Base-by-base conservation (phyloP, 53 echinoderm and acorn worm species). In the Mesocentrotus franciscanus region DNA sequence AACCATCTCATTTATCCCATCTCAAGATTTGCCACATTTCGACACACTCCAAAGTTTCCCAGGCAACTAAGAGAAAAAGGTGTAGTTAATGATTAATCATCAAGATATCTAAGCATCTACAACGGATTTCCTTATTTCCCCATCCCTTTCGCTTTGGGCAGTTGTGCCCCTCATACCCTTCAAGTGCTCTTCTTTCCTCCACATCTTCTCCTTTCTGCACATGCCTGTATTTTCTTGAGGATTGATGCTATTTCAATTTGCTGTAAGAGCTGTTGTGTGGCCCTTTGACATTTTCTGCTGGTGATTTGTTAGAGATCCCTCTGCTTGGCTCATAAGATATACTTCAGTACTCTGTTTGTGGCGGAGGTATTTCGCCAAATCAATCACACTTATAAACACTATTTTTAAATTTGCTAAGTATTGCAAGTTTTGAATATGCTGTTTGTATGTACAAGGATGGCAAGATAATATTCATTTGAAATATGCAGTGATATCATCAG, bases 161-260 rank as follows among this genome's bases (percentile, higher is more conserved):
- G 29, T 84, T 84, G 22, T 49, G 9, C 56, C 87, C 22, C 58
- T 3, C 75, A 12, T 87, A 10, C 57, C 12, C 58, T 57, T 58
- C 57, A 58, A 57, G 56, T 87, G n/a, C 12, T 87, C 87, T 57
- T 20, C 27, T 87, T 58, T 85, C 24, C 58, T 49, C 60, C 10
- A 39, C n/a, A 60, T 34, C 76, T 76, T 71, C 42, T 22, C 33
- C 93, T 36, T 55, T 71, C 70, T 66, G 32, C 68, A 32, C 32
- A 12, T 56, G 39, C 71, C 59, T 76, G 49, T 32, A 61, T 93
- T 56, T 78, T 93, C 26, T 92, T 9, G 22, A 91, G 42, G 68
- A 91, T 91, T 91, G 91, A 91, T 66, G 91, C 91, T 42, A 35
- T 68, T 91, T 91, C 91, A 91, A 91, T 66, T 68, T 91, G 36